Evolutionary conservation across 2,113 vertebrate species (phyloP).

Genomic region (Erpornis zantholeuca): DNA sequence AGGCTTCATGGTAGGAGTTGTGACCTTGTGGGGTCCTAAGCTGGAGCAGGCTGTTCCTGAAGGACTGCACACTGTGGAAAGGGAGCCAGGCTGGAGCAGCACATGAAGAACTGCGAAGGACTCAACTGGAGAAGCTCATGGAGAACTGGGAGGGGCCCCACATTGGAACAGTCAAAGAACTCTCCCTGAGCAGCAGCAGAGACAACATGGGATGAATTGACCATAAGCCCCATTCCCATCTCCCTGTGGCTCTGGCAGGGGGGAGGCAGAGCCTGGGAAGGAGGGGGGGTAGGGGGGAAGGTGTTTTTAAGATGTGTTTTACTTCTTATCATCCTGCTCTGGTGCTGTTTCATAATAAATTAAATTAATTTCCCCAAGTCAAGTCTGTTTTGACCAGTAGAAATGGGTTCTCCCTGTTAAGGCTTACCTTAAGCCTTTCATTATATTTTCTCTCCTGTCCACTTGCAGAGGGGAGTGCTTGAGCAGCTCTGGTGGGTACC

Average conservation of each 20-base stretch:
- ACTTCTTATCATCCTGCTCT: neutral
- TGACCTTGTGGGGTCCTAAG: neutral
- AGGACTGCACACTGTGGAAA: neutral
- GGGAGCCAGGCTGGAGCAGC: neutral
- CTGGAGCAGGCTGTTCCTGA: neutral
- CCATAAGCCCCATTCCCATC: neutral
- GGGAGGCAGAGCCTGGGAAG: neutral
- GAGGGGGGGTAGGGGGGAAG: fast-evolving
- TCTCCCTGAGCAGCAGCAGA: neutral
- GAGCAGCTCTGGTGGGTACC: neutral
- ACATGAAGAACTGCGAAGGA: neutral
- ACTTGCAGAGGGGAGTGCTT: neutral
- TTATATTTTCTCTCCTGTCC: neutral
- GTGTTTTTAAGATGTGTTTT: neutral
- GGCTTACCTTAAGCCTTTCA: neutral
- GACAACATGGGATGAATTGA: neutral
- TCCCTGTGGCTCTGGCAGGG: neutral
- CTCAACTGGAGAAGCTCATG: neutral
- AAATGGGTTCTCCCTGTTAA: neutral
- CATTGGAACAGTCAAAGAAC: neutral
- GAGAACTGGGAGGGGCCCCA: too few relatives aligned
- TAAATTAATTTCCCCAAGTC: neutral
- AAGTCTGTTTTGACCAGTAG: neutral
- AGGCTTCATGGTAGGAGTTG: neutral
- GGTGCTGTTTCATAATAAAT: neutral